A percentile compares a stretch with the other conserved stretches of the same genome.
Conservation (phyloP, 2,113 vertebrate species). For the Vulpes ferrilata region DNA sequence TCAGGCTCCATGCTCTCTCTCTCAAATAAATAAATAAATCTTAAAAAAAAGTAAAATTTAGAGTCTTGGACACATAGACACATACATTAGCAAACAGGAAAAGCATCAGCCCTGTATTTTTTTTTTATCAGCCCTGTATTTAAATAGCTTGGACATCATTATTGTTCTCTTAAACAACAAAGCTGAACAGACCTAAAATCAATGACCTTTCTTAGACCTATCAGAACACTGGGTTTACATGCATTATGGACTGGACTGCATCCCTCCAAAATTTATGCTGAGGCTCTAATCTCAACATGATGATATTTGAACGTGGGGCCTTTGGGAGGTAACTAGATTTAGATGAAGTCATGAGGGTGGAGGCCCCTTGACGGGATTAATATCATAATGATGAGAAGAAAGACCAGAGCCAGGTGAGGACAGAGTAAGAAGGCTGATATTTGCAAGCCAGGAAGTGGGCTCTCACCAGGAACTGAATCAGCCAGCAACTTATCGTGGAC, state of each 20-base stretch:
- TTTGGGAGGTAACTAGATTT: neutral
- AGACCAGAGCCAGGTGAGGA: neutral
- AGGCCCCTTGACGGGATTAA: neutral
- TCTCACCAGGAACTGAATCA: neutral
- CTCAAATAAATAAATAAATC: neutral
- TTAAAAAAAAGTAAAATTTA: neutral
- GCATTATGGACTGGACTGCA: neutral
- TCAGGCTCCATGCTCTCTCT: neutral
- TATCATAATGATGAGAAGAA: neutral
- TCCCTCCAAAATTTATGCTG: neutral
- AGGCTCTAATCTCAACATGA: neutral
- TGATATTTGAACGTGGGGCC: accelerated
- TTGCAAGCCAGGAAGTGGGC: neutral
- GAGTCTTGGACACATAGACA: neutral
- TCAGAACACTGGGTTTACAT: neutral
- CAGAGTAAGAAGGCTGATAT: neutral
- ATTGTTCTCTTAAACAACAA: neutral
- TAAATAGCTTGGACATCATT: neutral
- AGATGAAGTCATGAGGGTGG: neutral
- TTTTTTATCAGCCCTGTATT: neutral
- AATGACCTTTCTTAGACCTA: neutral
- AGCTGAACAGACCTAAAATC: neutral
- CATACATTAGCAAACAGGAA: neutral
- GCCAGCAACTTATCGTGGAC: neutral
- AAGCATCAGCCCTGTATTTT: neutral